phyloP scores from a whole-genome alignment of 2,797 vertebrate species.

The Benthosema pterotum region DNA sequence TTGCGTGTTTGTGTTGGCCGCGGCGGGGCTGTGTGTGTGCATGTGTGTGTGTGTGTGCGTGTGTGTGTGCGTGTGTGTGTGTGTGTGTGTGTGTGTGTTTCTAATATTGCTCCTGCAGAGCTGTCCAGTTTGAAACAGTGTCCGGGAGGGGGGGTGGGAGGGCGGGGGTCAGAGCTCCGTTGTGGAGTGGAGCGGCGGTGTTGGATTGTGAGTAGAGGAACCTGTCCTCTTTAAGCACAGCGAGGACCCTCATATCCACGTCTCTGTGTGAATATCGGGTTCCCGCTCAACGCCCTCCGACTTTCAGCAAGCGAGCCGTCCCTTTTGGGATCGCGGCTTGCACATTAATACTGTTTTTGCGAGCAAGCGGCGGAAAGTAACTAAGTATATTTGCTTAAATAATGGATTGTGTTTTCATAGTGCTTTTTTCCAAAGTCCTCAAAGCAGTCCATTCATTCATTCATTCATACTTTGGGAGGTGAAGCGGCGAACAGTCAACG shows the following conservation, averaged over 20 bases:
- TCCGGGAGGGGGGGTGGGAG: constrained; percentile 36
- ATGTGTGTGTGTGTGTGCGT: constrained; percentile 48
- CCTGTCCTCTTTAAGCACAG: constrained; percentile 52
- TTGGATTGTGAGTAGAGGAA: constrained; percentile 55
- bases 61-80: constrained; percentile 48
- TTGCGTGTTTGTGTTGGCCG: constrained; percentile 52
- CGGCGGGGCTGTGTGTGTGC: constrained; percentile 30
- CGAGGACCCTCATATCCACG: constrained; percentile 54
- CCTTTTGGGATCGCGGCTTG: too few relatives aligned
- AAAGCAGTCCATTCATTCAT: too few relatives aligned
- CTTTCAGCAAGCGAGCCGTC: too few relatives aligned
- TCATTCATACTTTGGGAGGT: too few relatives aligned
- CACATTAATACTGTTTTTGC: too few relatives aligned
- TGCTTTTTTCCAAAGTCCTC: too few relatives aligned
- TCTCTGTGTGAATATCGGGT: constrained; percentile 67
- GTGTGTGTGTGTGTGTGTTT: constrained; percentile 35
- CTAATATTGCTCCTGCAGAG: constrained; percentile 38
- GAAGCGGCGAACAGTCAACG: too few relatives aligned
- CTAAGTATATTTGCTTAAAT: too few relatives aligned
- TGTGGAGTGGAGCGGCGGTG: constrained; percentile 27
- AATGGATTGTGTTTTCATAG: too few relatives aligned
- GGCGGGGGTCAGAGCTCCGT: constrained; percentile 22
- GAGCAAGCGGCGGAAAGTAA: too few relatives aligned
- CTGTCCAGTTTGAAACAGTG: constrained; percentile 56
- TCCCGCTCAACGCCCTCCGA: constrained; percentile 21